These are phyloP conservation scores for Heterodera filipjevi DNA, from an alignment of 2,888 invertebrate genomes.

Conservation along the genomic window DNA sequence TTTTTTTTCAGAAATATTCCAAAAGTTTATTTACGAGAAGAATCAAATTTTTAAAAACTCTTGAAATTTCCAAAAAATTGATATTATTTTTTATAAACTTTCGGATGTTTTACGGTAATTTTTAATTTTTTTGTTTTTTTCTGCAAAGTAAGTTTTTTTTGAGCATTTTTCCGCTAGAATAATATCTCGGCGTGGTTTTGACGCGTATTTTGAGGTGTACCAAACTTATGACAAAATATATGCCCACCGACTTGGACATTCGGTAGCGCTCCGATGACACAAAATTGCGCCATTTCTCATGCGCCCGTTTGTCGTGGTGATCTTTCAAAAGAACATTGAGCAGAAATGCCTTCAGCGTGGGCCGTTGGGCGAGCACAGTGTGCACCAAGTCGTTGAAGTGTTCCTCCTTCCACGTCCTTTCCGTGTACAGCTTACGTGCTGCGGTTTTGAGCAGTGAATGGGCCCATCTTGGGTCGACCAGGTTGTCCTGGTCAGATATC, in stretches of 20 bases:
- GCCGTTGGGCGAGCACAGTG: slow-evolving; percentile 28
- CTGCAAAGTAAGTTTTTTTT: no score
- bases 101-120: no score
- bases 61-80: no score
- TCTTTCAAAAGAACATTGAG: slow-evolving; percentile 28
- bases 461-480: slow-evolving; percentile 4
- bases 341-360: slow-evolving; percentile 25
- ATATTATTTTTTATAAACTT: no score
- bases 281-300: slow-evolving; percentile 29
- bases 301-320: slow-evolving; percentile 29
- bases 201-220: no score
- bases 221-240: no score
- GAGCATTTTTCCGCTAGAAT: no score
- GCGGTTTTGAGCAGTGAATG: slow-evolving; percentile 11
- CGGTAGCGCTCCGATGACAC: slow-evolving; percentile 23
- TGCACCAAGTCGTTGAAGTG: slow-evolving; percentile 25
- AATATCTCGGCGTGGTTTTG: no score
- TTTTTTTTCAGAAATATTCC: no score
- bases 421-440: slow-evolving; percentile 20
- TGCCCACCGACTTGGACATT: slow-evolving; percentile 22
- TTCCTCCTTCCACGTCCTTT: slow-evolving; percentile 19
- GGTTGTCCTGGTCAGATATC: slow-evolving; percentile 15
- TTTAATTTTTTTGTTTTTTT: no score
- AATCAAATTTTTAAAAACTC: no score
- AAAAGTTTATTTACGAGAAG: no score